Evolutionary conservation across 2,888 invertebrate species (phyloP), one percentile per base, ranked within the genome.

Genomic region (Aporophyla lueneburgensis): DNA sequence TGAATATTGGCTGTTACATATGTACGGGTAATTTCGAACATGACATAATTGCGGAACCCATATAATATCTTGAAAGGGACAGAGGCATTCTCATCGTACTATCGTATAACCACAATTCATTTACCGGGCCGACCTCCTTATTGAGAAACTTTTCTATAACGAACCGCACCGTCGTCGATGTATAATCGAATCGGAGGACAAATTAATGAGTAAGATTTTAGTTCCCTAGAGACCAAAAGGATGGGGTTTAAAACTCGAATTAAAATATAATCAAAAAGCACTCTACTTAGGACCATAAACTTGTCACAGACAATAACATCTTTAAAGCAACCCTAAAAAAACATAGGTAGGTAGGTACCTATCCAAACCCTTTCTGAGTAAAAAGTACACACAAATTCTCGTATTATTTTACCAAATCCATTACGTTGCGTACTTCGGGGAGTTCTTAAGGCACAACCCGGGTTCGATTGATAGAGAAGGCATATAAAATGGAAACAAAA

Each of bases 371-470:
- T 83, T 86, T 86, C 67, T 71, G 74, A 74, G 69, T 75, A 88
- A 81, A 81, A 81, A 82, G 77, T 79, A 74, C 81, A 76, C 76
- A 86, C 72, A 78, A 83, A 76, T 81, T 78, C 77, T 43, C 84
- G 79, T 88, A 87, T 88, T 81, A 88, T 87, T 88, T 86, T 82
- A 88, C 81, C 80, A 85, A 88, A 88, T 88, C 87, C 88, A 88
- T 88, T 88, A 88, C 83, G 59, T 68, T 63, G 24, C 73, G 78
- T 87, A 85, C 88, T 88, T 86, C 53, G 43, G 88, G 88, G 88
- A 88, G 74, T 86, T 85, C 87, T 86, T 88, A 85, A 83, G 83
- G 86, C 83, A 78, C 66, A 84, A 77, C 71, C 78, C 79, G 75
- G 83, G 83, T 84, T 78, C 80, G 81, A 87, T 84, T 83, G 83